Percentiles rank a stretch among this genome's conserved stretches.
phyloP scores from a whole-genome alignment of 2,113 vertebrate genomes.

The Desmodus rotundus region DNA sequence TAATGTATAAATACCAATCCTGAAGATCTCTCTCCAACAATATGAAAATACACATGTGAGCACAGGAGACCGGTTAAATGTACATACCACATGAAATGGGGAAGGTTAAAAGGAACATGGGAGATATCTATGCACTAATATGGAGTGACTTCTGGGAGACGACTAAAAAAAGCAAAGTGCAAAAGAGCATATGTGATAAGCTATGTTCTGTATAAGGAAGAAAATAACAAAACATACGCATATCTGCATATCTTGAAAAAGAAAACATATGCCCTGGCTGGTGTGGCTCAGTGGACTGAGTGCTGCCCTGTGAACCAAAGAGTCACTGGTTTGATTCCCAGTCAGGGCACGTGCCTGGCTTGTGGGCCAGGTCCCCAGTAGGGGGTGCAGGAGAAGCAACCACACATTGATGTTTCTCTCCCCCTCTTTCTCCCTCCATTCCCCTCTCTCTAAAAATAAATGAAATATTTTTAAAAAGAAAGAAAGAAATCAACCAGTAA shows the following conservation, averaged over 20 bases:
- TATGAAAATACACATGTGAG: neutral
- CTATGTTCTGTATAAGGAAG: neutral
- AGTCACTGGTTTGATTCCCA: too few species aligned
- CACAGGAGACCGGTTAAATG: neutral
- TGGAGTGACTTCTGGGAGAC: neutral
- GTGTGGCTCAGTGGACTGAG: too few species aligned
- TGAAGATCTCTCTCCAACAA: neutral
- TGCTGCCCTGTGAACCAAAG: too few species aligned
- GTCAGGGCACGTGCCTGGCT: too few species aligned
- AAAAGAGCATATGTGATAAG: neutral
- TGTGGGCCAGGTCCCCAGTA: too few species aligned
- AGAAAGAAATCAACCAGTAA: neutral
- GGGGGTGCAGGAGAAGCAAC: too few species aligned
- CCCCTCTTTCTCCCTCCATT: too few species aligned
- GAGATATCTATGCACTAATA: neutral
- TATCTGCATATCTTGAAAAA: neutral
- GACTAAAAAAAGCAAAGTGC: neutral
- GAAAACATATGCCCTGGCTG: too few species aligned
- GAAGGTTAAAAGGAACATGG: neutral
- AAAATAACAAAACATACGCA: neutral
- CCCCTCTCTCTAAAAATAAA: too few species aligned
- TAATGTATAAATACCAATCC: neutral
- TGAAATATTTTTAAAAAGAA: neutral
- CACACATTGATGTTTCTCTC: too few species aligned
- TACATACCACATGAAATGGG: neutral